Percentiles rank a stretch among this genome's conserved stretches.
phyloP scores from a whole-genome alignment of 2,113 vertebrate genomes.

The Nestor notabilis region DNA sequence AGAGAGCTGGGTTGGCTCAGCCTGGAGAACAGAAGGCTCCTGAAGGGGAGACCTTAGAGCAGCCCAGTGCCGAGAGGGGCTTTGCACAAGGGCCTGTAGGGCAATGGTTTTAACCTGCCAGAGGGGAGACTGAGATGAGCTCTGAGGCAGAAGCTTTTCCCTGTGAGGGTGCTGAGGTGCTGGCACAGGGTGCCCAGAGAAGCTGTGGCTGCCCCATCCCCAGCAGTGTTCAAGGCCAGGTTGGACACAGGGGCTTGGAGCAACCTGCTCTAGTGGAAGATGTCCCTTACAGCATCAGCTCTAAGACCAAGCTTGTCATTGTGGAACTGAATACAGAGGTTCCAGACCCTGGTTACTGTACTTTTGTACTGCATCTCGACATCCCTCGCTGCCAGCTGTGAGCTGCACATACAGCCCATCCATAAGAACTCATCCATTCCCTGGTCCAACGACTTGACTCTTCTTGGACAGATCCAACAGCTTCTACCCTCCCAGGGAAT shows the following conservation, averaged over 20 bases:
- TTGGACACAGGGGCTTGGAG: not conserved
- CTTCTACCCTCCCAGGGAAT: not conserved
- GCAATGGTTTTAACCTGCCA: too few relatives aligned
- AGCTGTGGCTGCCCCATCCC: too few relatives aligned
- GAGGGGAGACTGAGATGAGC: too few relatives aligned
- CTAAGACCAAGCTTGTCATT: fast-evolving
- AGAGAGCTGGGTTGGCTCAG: not conserved
- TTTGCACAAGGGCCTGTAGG: too few relatives aligned
- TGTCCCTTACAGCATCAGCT: not conserved
- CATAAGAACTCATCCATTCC: not conserved
- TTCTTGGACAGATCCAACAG: not conserved
- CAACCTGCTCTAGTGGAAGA: not conserved
- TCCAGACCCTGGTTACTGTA: not conserved
- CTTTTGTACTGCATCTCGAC: not conserved
- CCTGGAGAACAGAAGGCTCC: not conserved
- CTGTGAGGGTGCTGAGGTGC: too few relatives aligned
- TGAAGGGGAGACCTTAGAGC: not conserved
- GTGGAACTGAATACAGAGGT: not conserved
- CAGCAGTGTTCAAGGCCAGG: not conserved
- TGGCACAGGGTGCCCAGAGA: too few relatives aligned
- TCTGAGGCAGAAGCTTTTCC: too few relatives aligned
- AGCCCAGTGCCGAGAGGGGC: not conserved
- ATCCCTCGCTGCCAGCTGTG: not conserved
- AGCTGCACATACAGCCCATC: not conserved
- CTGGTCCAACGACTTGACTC: not conserved